phyloP scores from a whole-genome alignment of 2,888 invertebrate genomes.

The Platycnemis pennipes region DNA sequence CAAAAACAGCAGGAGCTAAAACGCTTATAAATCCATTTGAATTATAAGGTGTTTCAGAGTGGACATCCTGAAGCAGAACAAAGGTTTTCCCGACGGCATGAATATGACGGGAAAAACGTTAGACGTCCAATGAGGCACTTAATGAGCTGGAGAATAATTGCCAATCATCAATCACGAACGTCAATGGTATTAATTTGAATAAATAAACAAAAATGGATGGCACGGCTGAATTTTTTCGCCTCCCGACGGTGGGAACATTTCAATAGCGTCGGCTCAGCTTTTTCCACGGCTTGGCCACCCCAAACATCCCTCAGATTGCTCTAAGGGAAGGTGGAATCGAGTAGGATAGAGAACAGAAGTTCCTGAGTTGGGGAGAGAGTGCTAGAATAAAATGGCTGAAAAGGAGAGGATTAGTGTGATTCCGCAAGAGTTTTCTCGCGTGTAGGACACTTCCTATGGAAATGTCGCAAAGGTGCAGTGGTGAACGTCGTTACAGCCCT shows the following conservation, averaged over 20 bases:
- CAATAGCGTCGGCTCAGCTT: conserved; percentile 30
- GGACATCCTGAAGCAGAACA: neutral
- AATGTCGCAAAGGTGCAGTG: neutral
- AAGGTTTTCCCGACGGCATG: neutral
- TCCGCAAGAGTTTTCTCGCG: neutral
- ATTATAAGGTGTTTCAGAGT: neutral
- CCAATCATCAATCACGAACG: conserved; percentile 37
- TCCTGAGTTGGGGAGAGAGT: neutral
- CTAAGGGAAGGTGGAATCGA: neutral
- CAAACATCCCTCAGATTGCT: neutral
- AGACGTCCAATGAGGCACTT: conserved; percentile 72
- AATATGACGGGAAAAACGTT: conserved; percentile 4
- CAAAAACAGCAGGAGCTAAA: too few species aligned
- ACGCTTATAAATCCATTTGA: too few species aligned
- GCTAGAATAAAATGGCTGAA: too few species aligned
- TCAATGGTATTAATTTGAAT: neutral
- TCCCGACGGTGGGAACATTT: conserved; percentile 45
- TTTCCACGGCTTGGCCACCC: conserved; percentile 44
- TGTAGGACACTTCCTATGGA: neutral
- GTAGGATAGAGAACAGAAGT: neutral
- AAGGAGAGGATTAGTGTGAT: neutral
- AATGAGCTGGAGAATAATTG: conserved; percentile 25
- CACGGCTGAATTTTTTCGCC: conserved; percentile 12
- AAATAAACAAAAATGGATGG: neutral
- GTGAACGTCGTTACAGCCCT: neutral